Percentiles rank a stretch among this genome's conserved stretches.
These are phyloP conservation scores for Cottus gobio DNA, from an alignment of 2,113 vertebrate genomes.

Conservation along the genomic window DNA sequence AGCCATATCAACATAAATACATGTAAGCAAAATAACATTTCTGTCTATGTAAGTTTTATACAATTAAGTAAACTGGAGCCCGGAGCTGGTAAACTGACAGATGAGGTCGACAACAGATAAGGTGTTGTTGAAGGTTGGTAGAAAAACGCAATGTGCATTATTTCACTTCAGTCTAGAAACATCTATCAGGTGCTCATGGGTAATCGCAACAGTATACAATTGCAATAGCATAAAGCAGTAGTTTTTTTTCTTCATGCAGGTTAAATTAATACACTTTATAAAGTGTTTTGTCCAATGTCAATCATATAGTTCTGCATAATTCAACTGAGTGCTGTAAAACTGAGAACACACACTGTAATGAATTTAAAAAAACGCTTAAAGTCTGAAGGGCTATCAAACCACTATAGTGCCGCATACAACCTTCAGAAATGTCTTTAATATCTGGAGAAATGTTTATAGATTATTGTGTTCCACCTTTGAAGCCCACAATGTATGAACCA, in stretches of 20 bases:
- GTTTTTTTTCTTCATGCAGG: conserved; percentile 55
- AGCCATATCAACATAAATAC: conserved; percentile 54
- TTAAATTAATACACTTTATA: conserved; percentile 20
- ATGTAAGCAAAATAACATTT: conserved; percentile 81
- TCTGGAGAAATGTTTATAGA: conserved; percentile 23
- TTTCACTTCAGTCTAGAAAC: conserved; percentile 46
- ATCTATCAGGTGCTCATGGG: conserved; percentile 28
- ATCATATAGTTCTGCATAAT: conserved; percentile 47
- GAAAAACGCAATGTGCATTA: conserved; percentile 63
- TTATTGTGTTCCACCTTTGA: conserved; percentile 21
- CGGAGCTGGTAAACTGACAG: conserved; percentile 30
- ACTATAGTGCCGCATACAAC: conserved; percentile 25
- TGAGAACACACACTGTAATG: conserved; percentile 4
- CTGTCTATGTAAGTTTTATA: conserved; percentile 66
- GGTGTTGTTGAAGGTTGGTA: conserved; percentile 11
- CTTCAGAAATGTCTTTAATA: conserved; percentile 29
- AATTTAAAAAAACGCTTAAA: conserved; percentile 4
- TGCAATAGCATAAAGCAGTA: conserved; percentile 25
- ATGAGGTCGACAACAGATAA: conserved; percentile 28
- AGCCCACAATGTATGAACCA: background rate
- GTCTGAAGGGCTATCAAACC: conserved; percentile 14
- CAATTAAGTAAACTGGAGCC: conserved; percentile 46
- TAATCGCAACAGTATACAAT: conserved; percentile 35
- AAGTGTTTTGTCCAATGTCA: background rate
- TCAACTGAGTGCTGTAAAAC: conserved; percentile 25